Base-by-base conservation (phyloP, 2,113 vertebrate species). In the Pelvicachromis taeniatus region DNA sequence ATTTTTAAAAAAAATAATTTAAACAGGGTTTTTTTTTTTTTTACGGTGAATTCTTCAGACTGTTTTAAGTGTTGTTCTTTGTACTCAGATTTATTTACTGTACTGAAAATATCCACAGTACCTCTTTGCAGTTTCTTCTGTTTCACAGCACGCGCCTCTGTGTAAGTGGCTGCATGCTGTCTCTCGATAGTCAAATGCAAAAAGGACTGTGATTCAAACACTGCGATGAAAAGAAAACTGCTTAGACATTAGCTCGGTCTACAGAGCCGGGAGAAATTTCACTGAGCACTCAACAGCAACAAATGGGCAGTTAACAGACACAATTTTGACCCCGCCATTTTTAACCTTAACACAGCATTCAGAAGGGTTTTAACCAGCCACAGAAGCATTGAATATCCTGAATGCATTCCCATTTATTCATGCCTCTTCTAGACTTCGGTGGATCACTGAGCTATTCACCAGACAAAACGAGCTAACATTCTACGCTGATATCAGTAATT, bases 191-290 rank as follows among this genome's bases (percentile, higher is more conserved):
- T 55, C 21, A 68, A 78, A 88, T 75, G 45, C 48, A 88, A 85
- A 83, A 63, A 59, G 6, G 52, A 16, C 53, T 19, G 17, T 79
- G 55, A 78, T 88, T 81, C 23, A 61, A 55, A 83, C 8, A 63
- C 12, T 38, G 56, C 4, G 0, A 52, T 55, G 56, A 77, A 50
- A 81, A 14, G 56, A 33, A 35, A 78, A 83, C 29, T 75, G 77
- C 82, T 56, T 65, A 82, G 52, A 63, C 80, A 80, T 82, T 84
- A 79, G 35, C 58, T 88, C 48, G 13, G 68, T 63, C n/a, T 82
- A 38, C 58, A 88, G 50, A 84, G 82, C 19, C 35, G 6, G 5
- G 19, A 48, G 38, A 75, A 40, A 75, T 75, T 33, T 63, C 38
- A n/a, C 31, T 58, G 50, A 81, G 77, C 11, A 12, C 54, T 53